Conservation (phyloP, 2,113 vertebrate species). For the Cephalophus harveyi region DNA sequence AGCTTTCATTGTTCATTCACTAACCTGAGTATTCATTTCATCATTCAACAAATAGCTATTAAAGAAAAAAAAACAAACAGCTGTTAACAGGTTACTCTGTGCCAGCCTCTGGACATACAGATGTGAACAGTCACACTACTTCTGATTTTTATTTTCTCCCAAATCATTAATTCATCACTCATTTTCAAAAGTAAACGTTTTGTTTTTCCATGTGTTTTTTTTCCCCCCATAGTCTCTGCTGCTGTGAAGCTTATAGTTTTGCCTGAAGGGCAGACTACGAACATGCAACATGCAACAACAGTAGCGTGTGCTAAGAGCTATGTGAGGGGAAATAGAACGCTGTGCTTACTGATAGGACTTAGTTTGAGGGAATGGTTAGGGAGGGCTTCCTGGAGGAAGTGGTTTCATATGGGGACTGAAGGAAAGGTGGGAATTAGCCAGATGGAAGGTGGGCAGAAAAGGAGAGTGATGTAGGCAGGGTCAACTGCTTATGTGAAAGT, state of each 20-base stretch:
- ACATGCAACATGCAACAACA: neutral
- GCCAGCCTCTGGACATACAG: neutral
- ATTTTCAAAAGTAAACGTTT: constrained; percentile 1
- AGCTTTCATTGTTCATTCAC: neutral
- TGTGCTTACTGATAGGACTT: neutral
- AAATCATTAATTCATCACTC: neutral
- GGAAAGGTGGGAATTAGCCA: neutral
- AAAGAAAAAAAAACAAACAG: neutral
- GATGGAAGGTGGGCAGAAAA: neutral
- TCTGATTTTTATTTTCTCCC: neutral
- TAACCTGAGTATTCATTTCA: neutral
- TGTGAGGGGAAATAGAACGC: neutral
- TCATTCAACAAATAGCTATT: neutral
- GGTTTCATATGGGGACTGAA: neutral
- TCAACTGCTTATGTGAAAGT: neutral
- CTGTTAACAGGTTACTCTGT: neutral
- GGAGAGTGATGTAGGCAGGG: neutral
- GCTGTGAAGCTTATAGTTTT: neutral
- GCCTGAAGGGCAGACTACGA: neutral
- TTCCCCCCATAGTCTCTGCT: neutral
- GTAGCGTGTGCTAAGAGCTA: neutral
- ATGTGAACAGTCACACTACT: neutral
- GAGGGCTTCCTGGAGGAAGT: constrained; percentile 2
- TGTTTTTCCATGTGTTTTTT: neutral
- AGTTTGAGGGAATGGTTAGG: neutral